Percentiles rank a stretch among this genome's conserved stretches.
Evolutionary conservation across 2,888 invertebrate genomes (phyloP).

Genomic region (Eumerus sabulonum): DNA sequence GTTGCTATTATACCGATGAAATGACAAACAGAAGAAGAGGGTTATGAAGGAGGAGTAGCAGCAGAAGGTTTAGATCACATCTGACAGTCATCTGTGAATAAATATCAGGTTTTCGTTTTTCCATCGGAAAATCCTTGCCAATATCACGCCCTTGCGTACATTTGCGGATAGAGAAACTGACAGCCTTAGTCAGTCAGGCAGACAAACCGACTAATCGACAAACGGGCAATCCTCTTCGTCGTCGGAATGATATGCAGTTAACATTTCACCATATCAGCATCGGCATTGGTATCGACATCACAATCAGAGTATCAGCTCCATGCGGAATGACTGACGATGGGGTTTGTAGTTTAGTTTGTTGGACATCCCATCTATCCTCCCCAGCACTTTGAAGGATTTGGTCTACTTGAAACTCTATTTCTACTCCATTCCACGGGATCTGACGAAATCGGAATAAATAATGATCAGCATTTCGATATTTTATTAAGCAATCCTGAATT

Average conservation of each 20-base stretch:
- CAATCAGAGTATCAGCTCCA: not conserved
- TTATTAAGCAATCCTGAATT: slow-evolving; percentile 42
- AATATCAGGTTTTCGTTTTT: slow-evolving; percentile 18
- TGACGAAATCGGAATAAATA: slow-evolving; percentile 44
- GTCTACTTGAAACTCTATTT: slow-evolving; percentile 29
- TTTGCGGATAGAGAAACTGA: slow-evolving; percentile 1
- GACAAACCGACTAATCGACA: too few species aligned
- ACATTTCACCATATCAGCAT: slow-evolving; percentile 12
- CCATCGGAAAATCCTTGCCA: slow-evolving; percentile 2
- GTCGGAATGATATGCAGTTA: slow-evolving; percentile 21
- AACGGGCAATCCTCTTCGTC: slow-evolving; percentile 1
- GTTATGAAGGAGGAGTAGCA: slow-evolving; percentile 1
- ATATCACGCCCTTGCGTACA: slow-evolving; percentile 19
- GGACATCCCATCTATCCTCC: too few species aligned
- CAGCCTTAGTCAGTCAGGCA: not conserved
- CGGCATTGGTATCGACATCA: not conserved
- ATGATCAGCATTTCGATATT: slow-evolving; percentile 36
- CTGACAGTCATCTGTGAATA: slow-evolving; percentile 31
- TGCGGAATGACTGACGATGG: slow-evolving; percentile 18
- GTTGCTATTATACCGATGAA: slow-evolving; percentile 15
- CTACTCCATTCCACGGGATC: slow-evolving; percentile 15
- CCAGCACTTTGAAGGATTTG: too few species aligned
- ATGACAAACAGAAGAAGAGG: too few species aligned
- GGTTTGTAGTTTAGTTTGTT: not conserved
- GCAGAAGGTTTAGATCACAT: slow-evolving; percentile 26